These are phyloP conservation scores for Plecturocebus donacophilus DNA, from an alignment of 2,113 vertebrate species.

Conservation along the genomic window DNA sequence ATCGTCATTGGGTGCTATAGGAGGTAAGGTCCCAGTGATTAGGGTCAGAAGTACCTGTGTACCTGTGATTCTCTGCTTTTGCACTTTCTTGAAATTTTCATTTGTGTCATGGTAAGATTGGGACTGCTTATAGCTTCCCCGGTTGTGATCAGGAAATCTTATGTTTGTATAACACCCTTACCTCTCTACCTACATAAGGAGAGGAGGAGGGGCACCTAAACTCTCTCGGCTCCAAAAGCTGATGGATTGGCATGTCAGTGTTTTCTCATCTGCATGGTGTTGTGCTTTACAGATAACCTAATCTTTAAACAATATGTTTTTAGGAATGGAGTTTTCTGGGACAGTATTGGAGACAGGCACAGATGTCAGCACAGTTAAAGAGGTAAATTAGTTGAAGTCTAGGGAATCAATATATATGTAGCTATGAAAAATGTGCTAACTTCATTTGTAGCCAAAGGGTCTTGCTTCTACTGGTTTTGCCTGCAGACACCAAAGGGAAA, in stretches of 20 bases:
- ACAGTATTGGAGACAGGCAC: conserved; percentile 76
- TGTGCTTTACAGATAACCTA: neutral
- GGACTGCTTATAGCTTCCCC: neutral
- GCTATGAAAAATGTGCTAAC: neutral
- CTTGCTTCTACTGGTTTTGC: neutral
- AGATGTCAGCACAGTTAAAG: conserved; percentile 69
- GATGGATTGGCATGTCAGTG: neutral
- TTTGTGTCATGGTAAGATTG: neutral
- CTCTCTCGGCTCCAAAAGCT: neutral
- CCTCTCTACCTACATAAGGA: neutral
- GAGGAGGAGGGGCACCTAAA: neutral
- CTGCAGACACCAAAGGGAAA: neutral
- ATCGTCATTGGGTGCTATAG: neutral
- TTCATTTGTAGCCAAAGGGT: neutral
- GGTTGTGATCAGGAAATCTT: neutral
- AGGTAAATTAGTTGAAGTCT: neutral
- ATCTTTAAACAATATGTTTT: conserved; percentile 45
- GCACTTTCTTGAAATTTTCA: neutral
- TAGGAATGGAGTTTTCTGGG: conserved; percentile 82
- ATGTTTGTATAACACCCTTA: neutral
- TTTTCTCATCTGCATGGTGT: neutral
- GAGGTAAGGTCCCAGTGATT: neutral
- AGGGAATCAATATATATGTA: fast-evolving
- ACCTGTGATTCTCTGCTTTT: neutral
- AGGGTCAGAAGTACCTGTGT: neutral